Base-by-base conservation (phyloP, 2,113 vertebrate genomes). In the Oreochromis aureus region DNA sequence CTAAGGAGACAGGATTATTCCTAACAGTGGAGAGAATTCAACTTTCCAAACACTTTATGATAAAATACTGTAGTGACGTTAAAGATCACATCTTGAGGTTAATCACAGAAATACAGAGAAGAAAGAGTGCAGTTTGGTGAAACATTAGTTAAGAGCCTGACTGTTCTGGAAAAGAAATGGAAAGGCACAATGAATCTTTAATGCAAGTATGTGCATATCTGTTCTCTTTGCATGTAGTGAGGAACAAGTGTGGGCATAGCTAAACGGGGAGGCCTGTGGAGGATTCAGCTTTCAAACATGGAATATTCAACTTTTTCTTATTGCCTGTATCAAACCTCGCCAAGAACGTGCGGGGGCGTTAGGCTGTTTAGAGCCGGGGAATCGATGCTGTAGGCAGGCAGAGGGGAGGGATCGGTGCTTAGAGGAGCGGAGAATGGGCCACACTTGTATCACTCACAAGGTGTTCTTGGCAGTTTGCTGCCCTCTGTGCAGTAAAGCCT, bases 271-370 rank as follows among this genome's bases (percentile, higher is more conserved):
- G 73, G 80, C 81, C 90, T 34, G 3, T 51, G 83, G 91, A 93
- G 93, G 87, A 92, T 92, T 94, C 78, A 27, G 63, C 11, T 27
- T 48, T 83, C 90, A 48, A 54, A 32, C 48, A 59, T 71, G 89
- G 88, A 48, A 89, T 83, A 87, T 82, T 61, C 81, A 39, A 91
- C 88, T 95, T 89, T 89, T 86, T 92, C 86, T 89, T 80, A 79
- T 69, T 69, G 90, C 48, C 56, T 58, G 81, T 83, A 89, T 94
- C 16, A 89, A 61, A 88, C 91, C 89, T 88, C 81, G 81, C 86
- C 32, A 48, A 92, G 91, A 88, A 86, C 73, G 16, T 88, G 92
- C 76, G 95, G 91, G 83, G 94, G 95, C 51, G 93, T 92, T 83
- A 6, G 46, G 79, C 87, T 88, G 84, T 86, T 89, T 71, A 10